Evolutionary conservation across 1,140 invertebrate genomes (phyloP).

Genomic region (Whitmania pigra): DNA sequence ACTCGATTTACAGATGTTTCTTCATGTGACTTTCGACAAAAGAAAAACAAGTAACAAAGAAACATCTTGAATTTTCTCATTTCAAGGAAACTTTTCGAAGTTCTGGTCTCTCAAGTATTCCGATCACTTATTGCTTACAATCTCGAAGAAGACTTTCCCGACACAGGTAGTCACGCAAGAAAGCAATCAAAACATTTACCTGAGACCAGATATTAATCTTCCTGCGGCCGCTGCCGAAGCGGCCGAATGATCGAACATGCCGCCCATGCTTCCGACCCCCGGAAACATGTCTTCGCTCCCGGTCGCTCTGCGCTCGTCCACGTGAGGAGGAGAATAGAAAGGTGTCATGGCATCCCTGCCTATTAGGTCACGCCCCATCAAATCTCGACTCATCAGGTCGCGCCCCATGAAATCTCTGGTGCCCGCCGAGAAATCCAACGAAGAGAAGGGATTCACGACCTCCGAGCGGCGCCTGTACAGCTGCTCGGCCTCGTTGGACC

Average conservation of each 20-base stretch:
- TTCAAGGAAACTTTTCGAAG: no score
- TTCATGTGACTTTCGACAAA: no score
- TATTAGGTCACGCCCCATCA: neutral
- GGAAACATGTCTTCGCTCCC: constrained; percentile 7
- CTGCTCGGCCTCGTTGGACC: neutral
- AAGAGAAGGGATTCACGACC: constrained; percentile 3
- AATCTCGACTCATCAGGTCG: neutral
- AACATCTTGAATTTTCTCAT: no score
- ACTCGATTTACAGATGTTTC: no score
- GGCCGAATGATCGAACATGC: constrained; percentile 7
- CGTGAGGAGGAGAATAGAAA: neutral
- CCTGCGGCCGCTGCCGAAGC: neutral
- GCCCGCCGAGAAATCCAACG: neutral
- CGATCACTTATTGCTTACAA: no score
- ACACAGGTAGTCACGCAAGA: no score
- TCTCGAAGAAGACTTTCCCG: no score
- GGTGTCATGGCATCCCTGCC: constrained; percentile 8
- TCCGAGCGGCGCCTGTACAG: neutral
- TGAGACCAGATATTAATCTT: constrained; percentile 7
- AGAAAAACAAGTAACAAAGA: no score
- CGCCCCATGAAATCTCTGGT: constrained; percentile 8
- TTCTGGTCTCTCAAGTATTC: no score
- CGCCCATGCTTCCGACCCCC: constrained; percentile 1
- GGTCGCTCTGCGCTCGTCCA: neutral
- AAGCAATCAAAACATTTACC: constrained; percentile 1